Percentiles rank a stretch among this genome's conserved stretches.
These are phyloP conservation scores for Harpagoxenus sublaevis DNA, from an alignment of 2,888 invertebrate species.

Conservation along the genomic window DNA sequence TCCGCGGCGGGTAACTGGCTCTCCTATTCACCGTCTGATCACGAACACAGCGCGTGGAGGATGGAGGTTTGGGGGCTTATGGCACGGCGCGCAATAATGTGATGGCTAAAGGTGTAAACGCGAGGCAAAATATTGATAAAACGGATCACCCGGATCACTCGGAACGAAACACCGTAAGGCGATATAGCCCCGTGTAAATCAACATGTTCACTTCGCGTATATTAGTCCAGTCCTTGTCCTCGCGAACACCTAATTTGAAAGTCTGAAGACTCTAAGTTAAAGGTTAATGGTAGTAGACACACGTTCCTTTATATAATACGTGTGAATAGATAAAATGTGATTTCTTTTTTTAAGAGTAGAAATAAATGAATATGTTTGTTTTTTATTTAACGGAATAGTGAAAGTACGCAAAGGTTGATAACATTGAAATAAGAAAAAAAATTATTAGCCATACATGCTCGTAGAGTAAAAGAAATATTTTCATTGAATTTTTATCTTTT, in stretches of 20 bases:
- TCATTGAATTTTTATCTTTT: not conserved
- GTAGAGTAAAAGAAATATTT: not conserved
- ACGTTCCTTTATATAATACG: not conserved
- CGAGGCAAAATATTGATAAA: conserved; percentile 55
- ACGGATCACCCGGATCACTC: conserved; percentile 38
- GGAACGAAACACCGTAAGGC: conserved; percentile 17
- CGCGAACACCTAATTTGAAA: conserved; percentile 5
- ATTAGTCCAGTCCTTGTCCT: not conserved
- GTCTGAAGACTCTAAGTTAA: not conserved
- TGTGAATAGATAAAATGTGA: not conserved
- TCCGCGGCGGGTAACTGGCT: conserved; percentile 38
- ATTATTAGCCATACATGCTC: not conserved
- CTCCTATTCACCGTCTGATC: conserved; percentile 49
- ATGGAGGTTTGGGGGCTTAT: conserved; percentile 20
- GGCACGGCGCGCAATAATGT: conserved; percentile 25
- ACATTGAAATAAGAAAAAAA: not conserved
- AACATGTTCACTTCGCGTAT: conserved; percentile 6
- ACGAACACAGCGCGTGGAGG: conserved; percentile 28
- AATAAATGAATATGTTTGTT: not conserved
- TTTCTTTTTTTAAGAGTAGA: not conserved
- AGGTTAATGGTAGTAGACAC: not conserved
- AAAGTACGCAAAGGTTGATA: not conserved
- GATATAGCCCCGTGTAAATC: conserved; percentile 27
- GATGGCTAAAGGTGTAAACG: conserved; percentile 46
- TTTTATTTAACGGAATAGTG: not conserved